phyloP scores from a whole-genome alignment of 1,140 invertebrate genomes.

The Yoshiicerus persimilis region DNA sequence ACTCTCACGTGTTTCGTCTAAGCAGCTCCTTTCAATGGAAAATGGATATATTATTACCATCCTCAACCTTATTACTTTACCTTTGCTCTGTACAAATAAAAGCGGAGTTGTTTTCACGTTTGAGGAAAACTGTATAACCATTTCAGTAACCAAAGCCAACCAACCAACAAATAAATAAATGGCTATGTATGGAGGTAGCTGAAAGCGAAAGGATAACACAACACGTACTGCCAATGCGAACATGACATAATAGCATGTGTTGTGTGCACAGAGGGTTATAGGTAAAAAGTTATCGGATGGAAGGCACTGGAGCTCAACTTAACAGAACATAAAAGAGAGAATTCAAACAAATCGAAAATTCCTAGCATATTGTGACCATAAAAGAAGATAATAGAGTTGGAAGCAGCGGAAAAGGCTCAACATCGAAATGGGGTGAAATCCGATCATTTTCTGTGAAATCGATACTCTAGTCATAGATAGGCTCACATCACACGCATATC shows the following conservation, averaged over 20 bases:
- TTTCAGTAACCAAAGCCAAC: background rate
- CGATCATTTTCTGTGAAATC: constrained; percentile 27
- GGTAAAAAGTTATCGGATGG: no score
- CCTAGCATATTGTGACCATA: background rate
- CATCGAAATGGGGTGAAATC: constrained; percentile 14
- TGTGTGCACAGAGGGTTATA: no score
- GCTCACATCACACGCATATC: background rate
- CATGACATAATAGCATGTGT: no score
- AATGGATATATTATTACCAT: background rate
- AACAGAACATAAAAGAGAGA: background rate
- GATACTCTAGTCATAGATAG: constrained; percentile 3
- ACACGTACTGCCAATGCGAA: background rate
- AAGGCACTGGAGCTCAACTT: background rate
- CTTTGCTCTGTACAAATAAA: background rate
- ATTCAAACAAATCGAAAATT: background rate
- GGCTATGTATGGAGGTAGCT: background rate
- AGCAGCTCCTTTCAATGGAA: background rate
- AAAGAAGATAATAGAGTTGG: background rate
- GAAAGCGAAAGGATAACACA: background rate
- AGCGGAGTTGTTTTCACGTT: background rate
- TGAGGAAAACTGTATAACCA: background rate
- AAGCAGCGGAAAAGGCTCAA: background rate
- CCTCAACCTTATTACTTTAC: background rate
- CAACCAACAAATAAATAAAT: constrained; percentile 3
- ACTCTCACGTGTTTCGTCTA: background rate